Evolutionary conservation across 2,113 vertebrate species (phyloP), one percentile per base, ranked within the genome.

Genomic region (Myotis yumanensis): DNA sequence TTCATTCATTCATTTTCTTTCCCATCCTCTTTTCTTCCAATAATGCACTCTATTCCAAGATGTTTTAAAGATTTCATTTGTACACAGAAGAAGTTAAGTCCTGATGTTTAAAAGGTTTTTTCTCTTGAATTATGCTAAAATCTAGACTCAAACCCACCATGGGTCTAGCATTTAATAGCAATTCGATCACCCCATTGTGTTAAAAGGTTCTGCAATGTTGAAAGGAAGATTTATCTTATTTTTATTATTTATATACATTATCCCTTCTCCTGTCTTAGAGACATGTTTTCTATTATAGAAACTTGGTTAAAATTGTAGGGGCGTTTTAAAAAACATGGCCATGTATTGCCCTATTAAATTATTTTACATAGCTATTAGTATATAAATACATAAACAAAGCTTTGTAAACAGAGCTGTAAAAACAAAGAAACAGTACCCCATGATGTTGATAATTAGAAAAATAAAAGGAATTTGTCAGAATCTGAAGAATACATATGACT

Each of bases 101-200:
- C 46, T 72, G 72, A 92, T 18, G n/a, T 30, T 82, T 51, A 54
- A 77, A 76, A 72, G 52, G 48, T 48, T 48, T 79, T 89, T 20
- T 16, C 52, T 87, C 32, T 86, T 81, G 43, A 88, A 82, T 90
- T 54, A 73, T 14, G 11, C 71, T 84, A 95, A 95, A 95, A 92
- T 68, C 22, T 80, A 69, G 81, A 64, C 46, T 84, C 40, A 86
- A 80, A 80, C 7, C 71, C 37, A 86, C 15, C 88, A 69, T 2
- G 62, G 40, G 51, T 14, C 37, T 46, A 69, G 22, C 10, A 37
- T 69, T 85, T 86, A 64, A 17, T 37, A 86, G 84, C 10, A 81
- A 32, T 71, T n/a, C 79, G 54, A 40, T 71, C 43, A 54, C 2
- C 2, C 35, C 35, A 57, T 20, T 52, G 3, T 79, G 48, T 93